A percentile compares a stretch with the other conserved stretches of the same genome.
These are phyloP conservation scores for Brachypodius melanocephalos DNA, from an alignment of 2,113 vertebrate species.

Conservation along the genomic window DNA sequence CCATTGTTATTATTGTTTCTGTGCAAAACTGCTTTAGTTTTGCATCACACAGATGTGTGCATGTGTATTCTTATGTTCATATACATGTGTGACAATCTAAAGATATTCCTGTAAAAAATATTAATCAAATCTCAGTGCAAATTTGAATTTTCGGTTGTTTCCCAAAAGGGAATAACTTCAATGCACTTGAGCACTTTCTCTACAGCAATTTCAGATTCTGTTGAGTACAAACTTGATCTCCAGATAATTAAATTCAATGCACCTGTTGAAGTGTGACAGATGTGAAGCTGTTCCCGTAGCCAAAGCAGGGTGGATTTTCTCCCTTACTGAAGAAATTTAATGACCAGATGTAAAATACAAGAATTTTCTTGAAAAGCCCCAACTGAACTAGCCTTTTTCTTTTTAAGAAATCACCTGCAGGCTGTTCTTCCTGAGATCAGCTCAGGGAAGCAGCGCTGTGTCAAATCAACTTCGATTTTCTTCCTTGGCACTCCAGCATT, in stretches of 20 bases:
- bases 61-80: not conserved
- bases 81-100: not conserved
- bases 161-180: constrained; percentile 12
- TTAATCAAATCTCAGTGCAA: not conserved
- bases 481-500: not conserved
- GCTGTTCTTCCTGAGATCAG: not conserved
- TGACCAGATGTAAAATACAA: not conserved
- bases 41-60: not conserved
- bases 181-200: not conserved
- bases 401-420: not conserved
- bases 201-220: constrained; percentile 28
- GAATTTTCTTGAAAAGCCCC: not conserved
- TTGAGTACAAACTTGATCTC: not conserved
- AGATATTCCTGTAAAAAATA: not conserved
- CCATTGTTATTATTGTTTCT: not conserved
- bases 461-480: not conserved
- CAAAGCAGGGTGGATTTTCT: not conserved
- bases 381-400: not conserved
- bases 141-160: constrained; percentile 13
- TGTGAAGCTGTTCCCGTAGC: not conserved
- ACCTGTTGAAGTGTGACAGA: constrained; percentile 33
- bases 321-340: not conserved
- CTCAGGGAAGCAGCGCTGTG: not conserved
- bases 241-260: constrained; percentile 20
- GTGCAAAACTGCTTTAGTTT: not conserved